Percentiles rank a stretch among this genome's conserved stretches.
These are phyloP conservation scores for Peromyscus polionotus DNA, from an alignment of 2,113 vertebrate genomes.

Conservation along the genomic window DNA sequence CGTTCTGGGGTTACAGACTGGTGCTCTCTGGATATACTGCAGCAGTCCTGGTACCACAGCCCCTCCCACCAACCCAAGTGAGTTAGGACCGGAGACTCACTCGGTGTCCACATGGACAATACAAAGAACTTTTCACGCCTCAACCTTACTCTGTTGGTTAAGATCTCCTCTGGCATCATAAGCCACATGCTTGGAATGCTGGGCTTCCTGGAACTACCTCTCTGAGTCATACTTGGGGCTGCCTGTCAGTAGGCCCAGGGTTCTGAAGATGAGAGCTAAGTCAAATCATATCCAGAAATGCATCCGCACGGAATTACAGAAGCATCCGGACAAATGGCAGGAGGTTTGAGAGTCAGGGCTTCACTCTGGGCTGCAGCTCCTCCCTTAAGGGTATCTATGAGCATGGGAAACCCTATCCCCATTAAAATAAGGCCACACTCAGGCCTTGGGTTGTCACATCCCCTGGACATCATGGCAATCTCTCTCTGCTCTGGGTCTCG, in stretches of 20 bases:
- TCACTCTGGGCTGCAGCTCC: neutral
- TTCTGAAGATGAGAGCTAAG: neutral
- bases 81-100: neutral
- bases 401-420: neutral
- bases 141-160: neutral
- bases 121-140: neutral
- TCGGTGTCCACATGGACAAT: neutral
- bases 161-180: neutral
- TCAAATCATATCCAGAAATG: neutral
- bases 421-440: neutral
- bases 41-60: neutral
- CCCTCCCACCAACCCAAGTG: neutral
- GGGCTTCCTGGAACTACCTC: neutral
- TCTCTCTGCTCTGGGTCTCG: neutral
- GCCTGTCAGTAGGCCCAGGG: neutral
- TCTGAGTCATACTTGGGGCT: neutral
- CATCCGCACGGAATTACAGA: neutral
- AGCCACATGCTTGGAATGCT: neutral
- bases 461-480: neutral
- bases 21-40: neutral
- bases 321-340: neutral
- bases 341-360: neutral
- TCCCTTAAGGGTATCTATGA: neutral
- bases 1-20: neutral
- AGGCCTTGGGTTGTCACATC: neutral